phyloP scores from a whole-genome alignment of 2,113 vertebrate genomes.

The Globicephala melas region DNA sequence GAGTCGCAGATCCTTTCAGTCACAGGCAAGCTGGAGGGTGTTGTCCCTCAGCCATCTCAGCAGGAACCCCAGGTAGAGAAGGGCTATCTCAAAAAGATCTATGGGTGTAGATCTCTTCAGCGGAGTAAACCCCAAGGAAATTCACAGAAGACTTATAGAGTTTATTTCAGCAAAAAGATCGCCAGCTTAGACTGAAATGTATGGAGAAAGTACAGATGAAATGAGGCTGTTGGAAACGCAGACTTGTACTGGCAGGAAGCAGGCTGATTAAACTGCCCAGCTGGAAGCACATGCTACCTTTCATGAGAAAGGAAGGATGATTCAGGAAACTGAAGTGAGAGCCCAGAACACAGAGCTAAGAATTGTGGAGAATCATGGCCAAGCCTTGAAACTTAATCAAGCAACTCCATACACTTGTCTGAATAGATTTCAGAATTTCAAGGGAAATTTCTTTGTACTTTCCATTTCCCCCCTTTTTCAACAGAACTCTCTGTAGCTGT shows the following conservation, averaged over 20 bases:
- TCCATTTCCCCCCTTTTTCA: not conserved
- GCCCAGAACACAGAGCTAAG: not conserved
- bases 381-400: not conserved
- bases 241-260: not conserved
- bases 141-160: not conserved
- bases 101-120: not conserved
- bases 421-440: not conserved
- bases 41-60: too few relatives aligned
- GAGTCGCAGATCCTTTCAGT: not conserved
- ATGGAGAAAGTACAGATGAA: not conserved
- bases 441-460: fast-evolving
- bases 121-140: not conserved
- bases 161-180: not conserved
- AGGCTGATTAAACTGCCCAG: not conserved
- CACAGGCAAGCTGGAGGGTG: not conserved
- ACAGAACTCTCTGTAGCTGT: not conserved
- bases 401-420: not conserved
- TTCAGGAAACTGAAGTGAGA: not conserved
- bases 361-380: too few relatives aligned
- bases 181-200: not conserved
- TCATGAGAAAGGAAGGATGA: not conserved
- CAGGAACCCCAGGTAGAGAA: not conserved
- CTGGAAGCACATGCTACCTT: not conserved
- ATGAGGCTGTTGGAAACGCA: not conserved
- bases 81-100: not conserved